phyloP scores from a whole-genome alignment of 2,797 vertebrate species.

The Arrhamphus sclerolepis region DNA sequence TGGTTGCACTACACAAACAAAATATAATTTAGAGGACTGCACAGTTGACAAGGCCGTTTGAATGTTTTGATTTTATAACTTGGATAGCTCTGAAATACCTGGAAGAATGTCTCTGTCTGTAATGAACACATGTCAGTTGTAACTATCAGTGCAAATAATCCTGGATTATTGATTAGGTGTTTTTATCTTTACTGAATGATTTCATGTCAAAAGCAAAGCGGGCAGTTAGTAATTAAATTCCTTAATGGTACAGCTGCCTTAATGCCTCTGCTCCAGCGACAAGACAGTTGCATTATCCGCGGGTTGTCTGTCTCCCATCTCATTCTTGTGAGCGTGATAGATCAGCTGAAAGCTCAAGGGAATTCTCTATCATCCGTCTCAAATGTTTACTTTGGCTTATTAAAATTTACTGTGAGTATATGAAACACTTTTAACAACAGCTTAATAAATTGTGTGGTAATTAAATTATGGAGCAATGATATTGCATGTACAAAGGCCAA shows the following conservation, averaged over 20 bases:
- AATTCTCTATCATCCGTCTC: too few relatives aligned
- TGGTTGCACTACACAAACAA: conserved; percentile 36
- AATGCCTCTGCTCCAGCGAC: neutral
- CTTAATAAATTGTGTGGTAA: conserved; percentile 1
- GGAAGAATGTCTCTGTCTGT: neutral
- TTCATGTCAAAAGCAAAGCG: conserved; percentile 20
- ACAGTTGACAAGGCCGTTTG: conserved; percentile 11
- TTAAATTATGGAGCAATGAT: too few relatives aligned
- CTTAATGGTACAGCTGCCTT: conserved; percentile 2
- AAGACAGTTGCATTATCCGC: neutral
- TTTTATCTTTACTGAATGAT: conserved; percentile 26
- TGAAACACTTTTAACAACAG: conserved; percentile 5
- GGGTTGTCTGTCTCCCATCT: too few relatives aligned
- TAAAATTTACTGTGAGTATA: too few relatives aligned
- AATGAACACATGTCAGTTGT: conserved; percentile 7
- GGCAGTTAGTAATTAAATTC: conserved; percentile 17
- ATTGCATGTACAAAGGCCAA: too few relatives aligned
- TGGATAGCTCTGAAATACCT: too few relatives aligned
- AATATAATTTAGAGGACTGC: conserved; percentile 24
- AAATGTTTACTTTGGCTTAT: too few relatives aligned
- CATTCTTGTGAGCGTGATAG: too few relatives aligned
- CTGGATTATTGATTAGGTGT: conserved; percentile 41
- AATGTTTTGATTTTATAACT: conserved; percentile 10
- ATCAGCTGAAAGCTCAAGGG: too few relatives aligned
- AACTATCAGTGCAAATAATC: neutral